Evolutionary conservation across 2,797 vertebrate species (phyloP), one percentile per base, ranked within the genome.

Genomic region (Schizopygopsis pylzovi): DNA sequence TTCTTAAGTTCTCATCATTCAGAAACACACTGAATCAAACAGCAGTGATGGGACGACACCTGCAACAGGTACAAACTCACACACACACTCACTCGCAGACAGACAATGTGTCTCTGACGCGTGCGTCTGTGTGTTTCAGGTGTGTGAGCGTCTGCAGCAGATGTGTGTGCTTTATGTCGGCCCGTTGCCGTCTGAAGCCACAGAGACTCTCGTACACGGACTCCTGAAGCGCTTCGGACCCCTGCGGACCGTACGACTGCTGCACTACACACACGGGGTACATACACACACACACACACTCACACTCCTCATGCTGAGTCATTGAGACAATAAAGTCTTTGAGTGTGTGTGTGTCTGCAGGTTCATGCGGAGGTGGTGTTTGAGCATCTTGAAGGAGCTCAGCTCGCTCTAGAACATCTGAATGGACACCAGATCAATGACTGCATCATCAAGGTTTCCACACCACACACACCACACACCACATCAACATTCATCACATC

Each of bases 151-250:
- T 88, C 93, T 97, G 83, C 90, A 91, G 85, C 94, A 96, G 82
- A 95, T 98, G 96, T 96, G 96, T 83, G 95, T 95, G 1, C 90
- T 98, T 90, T 98, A 96, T 2, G 96, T 93, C 2, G 97, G 97
- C 25, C 97, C 97, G 16, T 94, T 98, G 87, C 93, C 94, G 41
- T 90, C 89, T 22, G 88, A 83, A 20, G 93, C 94, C 83, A 94
- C 94, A 28, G 83, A 96, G 28, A 92, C 78, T 83, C 90, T 95
- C 13, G 93, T 97, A 88, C 95, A 90, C 91, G 95, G 84, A 79
- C 92, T 96, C 59, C 97, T 98, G 87, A 56, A 92, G 54, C 93
- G 86, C 82, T 98, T 96, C 45, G 97, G 98, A 61, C 91, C 93
- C 0, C 91, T 98, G 77, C 90, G 16, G 1, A 95, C 92, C 20